Evolutionary conservation across 2,797 vertebrate genomes (phyloP), one percentile per base, ranked within the genome.

Genomic region (Ctenopoma multispine): DNA sequence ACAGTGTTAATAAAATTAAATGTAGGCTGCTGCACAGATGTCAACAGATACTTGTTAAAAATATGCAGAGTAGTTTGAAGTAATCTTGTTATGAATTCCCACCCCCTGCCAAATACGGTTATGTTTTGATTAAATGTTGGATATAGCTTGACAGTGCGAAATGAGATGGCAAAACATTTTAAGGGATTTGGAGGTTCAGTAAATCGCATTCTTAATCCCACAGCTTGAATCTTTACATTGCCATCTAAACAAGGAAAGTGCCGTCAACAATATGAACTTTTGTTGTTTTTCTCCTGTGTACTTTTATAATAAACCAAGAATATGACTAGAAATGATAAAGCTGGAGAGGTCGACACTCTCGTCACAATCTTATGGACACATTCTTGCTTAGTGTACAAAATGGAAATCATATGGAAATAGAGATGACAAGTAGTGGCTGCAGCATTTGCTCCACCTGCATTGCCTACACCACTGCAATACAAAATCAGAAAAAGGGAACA

Each of bases 71-170:
- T 72, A 54, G 49, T 14, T n/a, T 38, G 27, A 46, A 69, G 21
- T 87, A 83, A 86, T 87, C 80, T 57, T 65, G 34, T 87, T 84
- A 62, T 43, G 61, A 21, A 31, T 72, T 80, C 70, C 55, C 47
- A 64, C 55, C 63, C 62, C 47, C 71, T 78, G 62, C 67, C 72
- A 79, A 61, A 79, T 51, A 17, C 1, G 3, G 41, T 65, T 53
- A 29, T 23, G 6, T 79, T 85, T 69, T 71, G 74, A 84, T 81
- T 69, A 77, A 81, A 61, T 72, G 34, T 65, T 57, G 41, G 38
- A 69, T 79, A 47, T 44, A 36, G 14, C 12, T 66, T 70, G 34
- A 56, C 71, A 69, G 56, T 60, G 20, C 44, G 66, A 62, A 76
- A 83, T 59, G 56, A 63, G 48, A 74, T 38, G 13, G 14, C 15